phyloP scores from a whole-genome alignment of 2,888 invertebrate genomes.

The Alcis repandata region DNA sequence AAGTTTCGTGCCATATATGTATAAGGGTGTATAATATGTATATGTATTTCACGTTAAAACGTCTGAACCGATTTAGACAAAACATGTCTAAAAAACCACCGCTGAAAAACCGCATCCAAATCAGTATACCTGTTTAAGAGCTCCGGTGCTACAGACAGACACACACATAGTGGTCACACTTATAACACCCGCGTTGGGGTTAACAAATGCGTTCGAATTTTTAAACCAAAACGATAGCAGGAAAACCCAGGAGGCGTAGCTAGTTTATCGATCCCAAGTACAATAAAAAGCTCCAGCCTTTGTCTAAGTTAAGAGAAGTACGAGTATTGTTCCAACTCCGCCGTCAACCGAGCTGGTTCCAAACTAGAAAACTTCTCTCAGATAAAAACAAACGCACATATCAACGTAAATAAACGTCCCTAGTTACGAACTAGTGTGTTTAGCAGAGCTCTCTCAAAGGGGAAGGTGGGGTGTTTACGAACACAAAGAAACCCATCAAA shows the following conservation, averaged over 20 bases:
- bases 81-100: no score
- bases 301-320: background rate
- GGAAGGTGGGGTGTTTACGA: conserved; percentile 2
- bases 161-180: background rate
- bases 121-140: no score
- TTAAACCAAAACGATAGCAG: background rate
- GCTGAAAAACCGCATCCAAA: no score
- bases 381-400: conserved; percentile 38
- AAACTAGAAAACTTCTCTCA: conserved; percentile 30
- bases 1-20: no score
- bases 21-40: no score
- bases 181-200: background rate
- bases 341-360: background rate
- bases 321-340: conserved; percentile 1
- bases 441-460: conserved; percentile 18
- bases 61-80: no score
- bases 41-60: no score
- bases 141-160: no score
- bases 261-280: background rate
- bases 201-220: background rate
- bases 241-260: conserved; percentile 1
- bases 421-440: conserved; percentile 31
- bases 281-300: background rate
- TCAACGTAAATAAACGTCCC: conserved; percentile 25
- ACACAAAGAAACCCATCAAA: background rate